Conservation (phyloP, 2,888 invertebrate genomes). For the Parnassius apollo region DNA sequence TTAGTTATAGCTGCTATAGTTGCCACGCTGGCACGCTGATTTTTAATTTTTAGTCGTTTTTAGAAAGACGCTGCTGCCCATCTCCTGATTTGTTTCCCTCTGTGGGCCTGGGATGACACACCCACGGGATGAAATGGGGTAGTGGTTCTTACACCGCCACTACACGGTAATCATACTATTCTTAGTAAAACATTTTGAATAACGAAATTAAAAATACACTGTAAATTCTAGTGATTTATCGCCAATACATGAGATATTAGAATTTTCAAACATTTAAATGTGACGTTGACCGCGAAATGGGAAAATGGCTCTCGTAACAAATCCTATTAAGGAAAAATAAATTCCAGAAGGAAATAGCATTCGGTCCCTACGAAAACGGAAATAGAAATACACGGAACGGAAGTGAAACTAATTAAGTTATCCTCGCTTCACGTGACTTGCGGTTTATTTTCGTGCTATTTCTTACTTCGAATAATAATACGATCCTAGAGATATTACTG, state of each 20-base stretch:
- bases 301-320: slow-evolving; percentile 59
- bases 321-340: slow-evolving; percentile 75
- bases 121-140: too few relatives aligned
- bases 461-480: slow-evolving; percentile 66
- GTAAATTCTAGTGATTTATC: background rate
- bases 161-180: too few relatives aligned
- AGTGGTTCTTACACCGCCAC: too few relatives aligned
- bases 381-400: slow-evolving; percentile 78
- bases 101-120: too few relatives aligned
- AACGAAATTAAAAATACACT: too few relatives aligned
- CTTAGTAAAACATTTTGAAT: too few relatives aligned
- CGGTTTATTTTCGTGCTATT: slow-evolving; percentile 74
- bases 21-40: too few relatives aligned
- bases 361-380: slow-evolving; percentile 71
- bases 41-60: too few relatives aligned
- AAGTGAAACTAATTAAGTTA: slow-evolving; percentile 80
- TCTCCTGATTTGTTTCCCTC: too few relatives aligned
- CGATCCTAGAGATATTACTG: slow-evolving; percentile 61
- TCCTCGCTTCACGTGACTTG: slow-evolving; percentile 68
- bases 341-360: slow-evolving; percentile 67
- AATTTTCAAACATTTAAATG: slow-evolving; percentile 59
- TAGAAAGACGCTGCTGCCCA: too few relatives aligned
- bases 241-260: slow-evolving; percentile 45
- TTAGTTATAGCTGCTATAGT: too few relatives aligned
- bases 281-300: slow-evolving; percentile 40